Percentiles rank a stretch among this genome's conserved stretches.
phyloP scores from a whole-genome alignment of 2,113 vertebrate genomes.

The Salvelinus namaycush region DNA sequence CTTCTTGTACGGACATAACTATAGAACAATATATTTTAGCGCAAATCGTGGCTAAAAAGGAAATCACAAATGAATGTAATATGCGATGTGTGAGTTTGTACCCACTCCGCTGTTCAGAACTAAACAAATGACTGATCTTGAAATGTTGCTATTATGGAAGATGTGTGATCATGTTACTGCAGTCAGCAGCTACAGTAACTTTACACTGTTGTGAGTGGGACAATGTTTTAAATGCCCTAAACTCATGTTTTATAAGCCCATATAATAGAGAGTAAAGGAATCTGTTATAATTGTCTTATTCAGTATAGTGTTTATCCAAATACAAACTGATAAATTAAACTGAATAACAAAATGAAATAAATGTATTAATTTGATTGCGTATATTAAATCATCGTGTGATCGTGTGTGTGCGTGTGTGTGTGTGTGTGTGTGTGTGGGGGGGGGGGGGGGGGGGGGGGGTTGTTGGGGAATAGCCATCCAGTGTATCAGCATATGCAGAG shows the following conservation, averaged over 20 bases:
- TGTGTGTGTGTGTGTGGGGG: fast-evolving
- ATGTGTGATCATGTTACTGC: neutral
- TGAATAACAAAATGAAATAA: too few relatives aligned
- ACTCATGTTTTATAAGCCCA: too few relatives aligned
- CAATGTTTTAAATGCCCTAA: too few relatives aligned
- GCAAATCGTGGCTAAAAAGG: neutral
- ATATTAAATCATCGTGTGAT: too few relatives aligned
- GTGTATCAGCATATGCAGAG: neutral
- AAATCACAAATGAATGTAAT: neutral
- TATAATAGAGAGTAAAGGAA: too few relatives aligned
- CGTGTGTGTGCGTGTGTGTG: neutral
- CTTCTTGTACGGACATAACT: neutral
- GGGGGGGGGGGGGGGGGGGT: fast-evolving
- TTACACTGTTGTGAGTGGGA: neutral
- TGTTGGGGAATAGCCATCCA: neutral
- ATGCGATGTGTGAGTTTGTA: neutral
- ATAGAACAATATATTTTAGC: neutral
- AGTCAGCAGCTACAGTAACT: neutral
- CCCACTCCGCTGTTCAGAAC: neutral
- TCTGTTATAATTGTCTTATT: too few relatives aligned
- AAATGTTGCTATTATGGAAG: neutral
- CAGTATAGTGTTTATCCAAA: too few relatives aligned
- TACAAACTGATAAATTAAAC: too few relatives aligned
- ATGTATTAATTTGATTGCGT: too few relatives aligned
- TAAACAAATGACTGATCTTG: neutral